Conservation (phyloP, 1,140 invertebrate genomes). For the Drosophila cardini region DNA sequence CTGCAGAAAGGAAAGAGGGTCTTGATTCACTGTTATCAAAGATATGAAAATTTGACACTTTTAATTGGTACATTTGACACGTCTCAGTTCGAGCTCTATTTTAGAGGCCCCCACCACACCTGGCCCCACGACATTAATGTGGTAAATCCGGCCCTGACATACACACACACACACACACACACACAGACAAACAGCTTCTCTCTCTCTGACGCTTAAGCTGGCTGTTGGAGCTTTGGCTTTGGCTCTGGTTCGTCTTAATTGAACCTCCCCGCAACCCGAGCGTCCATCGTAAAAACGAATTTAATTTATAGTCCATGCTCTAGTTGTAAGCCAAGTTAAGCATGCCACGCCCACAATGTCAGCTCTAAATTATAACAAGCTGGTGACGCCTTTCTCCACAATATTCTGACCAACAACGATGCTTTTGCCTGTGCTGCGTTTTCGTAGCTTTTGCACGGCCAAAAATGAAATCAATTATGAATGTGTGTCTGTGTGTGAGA, state of each 20-base stretch:
- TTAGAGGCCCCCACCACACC: too few species aligned
- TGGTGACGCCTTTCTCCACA: conserved; percentile 17
- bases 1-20: too few species aligned
- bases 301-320: conserved; percentile 72
- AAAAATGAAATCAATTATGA: conserved; percentile 76
- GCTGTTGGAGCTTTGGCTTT: conserved; percentile 24
- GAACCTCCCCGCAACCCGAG: conserved; percentile 16
- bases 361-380: conserved; percentile 62
- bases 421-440: conserved; percentile 34
- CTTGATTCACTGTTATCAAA: too few species aligned
- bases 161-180: conserved; percentile 12
- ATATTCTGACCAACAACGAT: conserved; percentile 38
- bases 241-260: conserved; percentile 58
- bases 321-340: conserved; percentile 51
- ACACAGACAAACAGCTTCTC: neutral
- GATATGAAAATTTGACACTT: too few species aligned
- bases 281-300: conserved; percentile 61
- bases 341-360: conserved; percentile 49
- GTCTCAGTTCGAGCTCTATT: too few species aligned
- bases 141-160: too few species aligned
- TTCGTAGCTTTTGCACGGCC: conserved; percentile 32
- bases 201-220: neutral
- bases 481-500: conserved; percentile 22
- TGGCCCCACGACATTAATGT: too few species aligned
- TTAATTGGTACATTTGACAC: too few species aligned